Evolutionary conservation across 2,113 vertebrate species (phyloP), one percentile per base, ranked within the genome.

Genomic region (Syngnathus typhle): DNA sequence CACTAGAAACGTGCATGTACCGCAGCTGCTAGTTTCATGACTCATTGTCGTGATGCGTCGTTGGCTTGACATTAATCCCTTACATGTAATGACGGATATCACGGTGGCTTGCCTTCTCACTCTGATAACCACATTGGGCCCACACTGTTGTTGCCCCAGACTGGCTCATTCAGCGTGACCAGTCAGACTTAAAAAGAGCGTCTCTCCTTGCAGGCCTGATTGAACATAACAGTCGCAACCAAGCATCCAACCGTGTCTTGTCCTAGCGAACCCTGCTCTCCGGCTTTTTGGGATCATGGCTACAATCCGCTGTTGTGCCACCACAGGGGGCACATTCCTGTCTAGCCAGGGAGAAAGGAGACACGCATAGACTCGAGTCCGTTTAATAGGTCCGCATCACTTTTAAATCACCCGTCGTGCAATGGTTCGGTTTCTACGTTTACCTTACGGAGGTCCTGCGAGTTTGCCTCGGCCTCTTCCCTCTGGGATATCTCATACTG

Each of bases 361-460:
- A 52, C 15, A 32, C 19, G 44, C 27, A 39, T 18, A 49, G 9
- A n/a, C 59, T n/a, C 18, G 37, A 39, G 59, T n/a, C 38, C 37
- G 39, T 37, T 61, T n/a, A n/a, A n/a, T n/a, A n/a, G n/a, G n/a
- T n/a, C n/a, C n/a, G n/a, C n/a, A n/a, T 21, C 23, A 13, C 21
- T 23, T 55, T 55, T 23, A 27, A 55, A 55, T 55, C 52, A 6
- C 21, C 52, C 5, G 18, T 60, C 11, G 43, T 68, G 46, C 38
- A 6, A 36, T n/a, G 15, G 36, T 8, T 0, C 12, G 32, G n/a
- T 11, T 64, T 47, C 44, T 89, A 67, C 64, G 65, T 43, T 56
- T 79, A 99, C 96, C 94, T 96, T 95, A 93, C 95, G 91, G 90
- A 95, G 98, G 70, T 93, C 92, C 51, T 95, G 95, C 87, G 96